Percentiles rank a stretch among this genome's conserved stretches.
These are phyloP conservation scores for Polypedilum pembai DNA, from an alignment of 1,140 invertebrate genomes.

Conservation along the genomic window DNA sequence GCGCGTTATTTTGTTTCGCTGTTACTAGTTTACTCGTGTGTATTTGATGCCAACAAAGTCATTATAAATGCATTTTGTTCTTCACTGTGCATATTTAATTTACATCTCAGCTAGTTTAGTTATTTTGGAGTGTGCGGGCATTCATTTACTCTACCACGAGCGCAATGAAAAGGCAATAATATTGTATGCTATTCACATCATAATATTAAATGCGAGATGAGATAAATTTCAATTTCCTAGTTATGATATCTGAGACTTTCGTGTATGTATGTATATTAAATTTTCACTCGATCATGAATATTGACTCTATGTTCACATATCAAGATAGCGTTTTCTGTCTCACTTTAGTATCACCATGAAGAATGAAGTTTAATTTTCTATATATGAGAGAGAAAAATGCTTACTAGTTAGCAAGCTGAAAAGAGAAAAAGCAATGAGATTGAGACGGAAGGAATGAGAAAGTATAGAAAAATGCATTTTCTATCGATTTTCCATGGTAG, in stretches of 20 bases:
- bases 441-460: slow-evolving; percentile 1
- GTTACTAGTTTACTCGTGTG: too few relatives aligned
- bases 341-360: neutral
- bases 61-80: slow-evolving; percentile 7
- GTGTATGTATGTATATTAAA: neutral
- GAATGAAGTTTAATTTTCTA: slow-evolving; percentile 19
- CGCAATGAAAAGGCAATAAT: neutral
- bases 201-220: neutral
- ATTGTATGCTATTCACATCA: neutral
- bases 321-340: neutral
- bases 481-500: neutral
- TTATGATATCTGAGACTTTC: slow-evolving; percentile 7
- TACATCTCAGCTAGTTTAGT: neutral
- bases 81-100: neutral
- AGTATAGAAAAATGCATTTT: neutral
- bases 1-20: neutral
- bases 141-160: neutral
- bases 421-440: neutral
- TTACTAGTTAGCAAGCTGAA: neutral
- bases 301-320: neutral
- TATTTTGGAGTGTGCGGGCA: neutral
- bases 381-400: neutral
- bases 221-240: neutral
- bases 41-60: neutral
- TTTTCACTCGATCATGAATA: neutral